Base-by-base conservation (phyloP, 2,797 vertebrate species). In the Myotis vivesi region DNA sequence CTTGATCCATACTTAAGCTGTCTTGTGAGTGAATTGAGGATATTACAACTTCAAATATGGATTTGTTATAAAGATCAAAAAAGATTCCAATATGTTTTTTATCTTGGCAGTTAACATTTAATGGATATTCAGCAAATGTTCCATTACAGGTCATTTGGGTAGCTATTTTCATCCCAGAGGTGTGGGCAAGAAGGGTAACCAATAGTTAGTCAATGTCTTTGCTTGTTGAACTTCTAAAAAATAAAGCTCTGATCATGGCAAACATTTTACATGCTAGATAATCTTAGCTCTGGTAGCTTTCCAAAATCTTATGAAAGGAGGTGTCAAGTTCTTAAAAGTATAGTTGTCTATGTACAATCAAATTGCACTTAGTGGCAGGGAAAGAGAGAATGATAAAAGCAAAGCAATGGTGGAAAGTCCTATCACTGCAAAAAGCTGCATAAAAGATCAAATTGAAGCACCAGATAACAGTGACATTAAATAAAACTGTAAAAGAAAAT, bases 281-380 rank as follows among this genome's bases (percentile, higher is more conserved):
- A 87, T 81, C 4, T 36, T 76, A 79, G 49, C 38, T 95, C 83
- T 81, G 92, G 1, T n/a, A 93, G 8, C 19, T 55, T 96, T 92
- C 72, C 88, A 92, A 51, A 93, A 9, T 94, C 73, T 71, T 93
- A 97, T 17, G 46, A 92, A 36, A 82, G 25, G 51, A 80, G 11
- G 28, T 87, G 46, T 89, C 86, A 94, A 68, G 94, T 62, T 46
- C 69, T 96, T 84, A 97, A 96, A 97, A 44, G 87, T 51, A 59
- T 10, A 33, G 5, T 57, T 73, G 86, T 30, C 13, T 33, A 8
- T 49, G 62, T 38, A 57, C 10, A 89, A 80, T 92, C 25, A 93
- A 92, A 92, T 79, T 16, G 51, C 49, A 38, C 33, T 86, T 16
- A 68, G 38, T 64, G 71, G 64, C 44, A 79, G 46, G n/a, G 53